Evolutionary conservation across 2,888 invertebrate species (phyloP), one percentile per base, ranked within the genome.

Genomic region (Tanytarsus gracilentus): DNA sequence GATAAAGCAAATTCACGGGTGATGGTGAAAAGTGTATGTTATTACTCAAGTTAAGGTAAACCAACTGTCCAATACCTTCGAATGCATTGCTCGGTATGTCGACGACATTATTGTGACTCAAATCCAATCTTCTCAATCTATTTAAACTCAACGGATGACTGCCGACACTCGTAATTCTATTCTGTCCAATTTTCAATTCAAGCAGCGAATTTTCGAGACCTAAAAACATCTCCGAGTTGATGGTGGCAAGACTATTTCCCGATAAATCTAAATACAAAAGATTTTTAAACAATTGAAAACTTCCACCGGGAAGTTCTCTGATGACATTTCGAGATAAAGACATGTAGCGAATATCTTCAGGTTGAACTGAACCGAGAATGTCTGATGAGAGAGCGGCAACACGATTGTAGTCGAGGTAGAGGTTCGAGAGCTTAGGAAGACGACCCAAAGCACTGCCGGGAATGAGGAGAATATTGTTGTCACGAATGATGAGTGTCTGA

Each of bases 381-480:
- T 88, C 89, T 7, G 82, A 82, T 0, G 90, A 89, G 44, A 92
- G 72, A 1, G 90, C 92, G 1, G 90, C 89, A 4, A 94, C 87
- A 65, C 92, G 78, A 72, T 94, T 94, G 71, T 84, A 92, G 65
- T 91, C 90, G 63, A 93, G 72, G 68, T 87, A 85, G 1, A 93
- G 78, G 9, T 83, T 81, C 3, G 81, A 78, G 2, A 92, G 74
- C 52, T 81, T 82, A 0, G 88, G 86, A 11, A 93, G 72, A n/a
- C 87, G 81, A 6, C 86, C 86, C 4, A 93, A 74, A 0, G 92
- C 90, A 40, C 86, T 84, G 1, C 88, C 86, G 0, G 93, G 94
- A 39, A 93, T 84, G 1, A 90, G 75, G 0, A 93, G 77, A 60
- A 94, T 88, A 64, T 92, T 91, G 73, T 94, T 93, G 71, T 94